These are phyloP conservation scores for Tetanocera ferruginea DNA, from an alignment of 2,888 invertebrate species.

Conservation along the genomic window DNA sequence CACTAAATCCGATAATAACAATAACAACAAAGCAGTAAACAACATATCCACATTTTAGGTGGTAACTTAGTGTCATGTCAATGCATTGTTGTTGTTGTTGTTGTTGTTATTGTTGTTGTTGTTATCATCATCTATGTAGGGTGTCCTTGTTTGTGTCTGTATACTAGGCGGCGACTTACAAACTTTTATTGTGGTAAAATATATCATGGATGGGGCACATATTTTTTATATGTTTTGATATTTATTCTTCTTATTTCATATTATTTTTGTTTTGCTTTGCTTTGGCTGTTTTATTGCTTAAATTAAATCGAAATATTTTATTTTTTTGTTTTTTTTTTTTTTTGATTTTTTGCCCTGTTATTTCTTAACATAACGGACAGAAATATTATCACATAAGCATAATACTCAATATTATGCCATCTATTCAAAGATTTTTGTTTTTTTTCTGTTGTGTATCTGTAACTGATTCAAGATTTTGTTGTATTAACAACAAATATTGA, in stretches of 20 bases:
- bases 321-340: neutral
- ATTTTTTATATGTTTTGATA: neutral
- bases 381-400: no score
- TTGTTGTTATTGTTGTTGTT: neutral
- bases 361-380: neutral
- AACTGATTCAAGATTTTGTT: no score
- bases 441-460: no score
- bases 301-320: neutral
- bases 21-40: slow-evolving; percentile 15
- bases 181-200: slow-evolving; percentile 14
- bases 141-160: neutral
- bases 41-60: slow-evolving; percentile 20
- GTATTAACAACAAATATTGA: no score
- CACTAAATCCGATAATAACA: slow-evolving; percentile 5
- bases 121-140: neutral
- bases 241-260: neutral
- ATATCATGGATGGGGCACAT: neutral
- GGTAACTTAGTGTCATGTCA: slow-evolving; percentile 31
- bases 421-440: no score
- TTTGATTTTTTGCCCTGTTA: neutral
- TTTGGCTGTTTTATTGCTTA: neutral
- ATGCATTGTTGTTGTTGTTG: slow-evolving; percentile 7
- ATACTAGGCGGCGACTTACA: slow-evolving; percentile 2
- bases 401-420: no score
- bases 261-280: neutral